phyloP scores from a whole-genome alignment of 2,113 vertebrate species.

The Plecotus auritus region DNA sequence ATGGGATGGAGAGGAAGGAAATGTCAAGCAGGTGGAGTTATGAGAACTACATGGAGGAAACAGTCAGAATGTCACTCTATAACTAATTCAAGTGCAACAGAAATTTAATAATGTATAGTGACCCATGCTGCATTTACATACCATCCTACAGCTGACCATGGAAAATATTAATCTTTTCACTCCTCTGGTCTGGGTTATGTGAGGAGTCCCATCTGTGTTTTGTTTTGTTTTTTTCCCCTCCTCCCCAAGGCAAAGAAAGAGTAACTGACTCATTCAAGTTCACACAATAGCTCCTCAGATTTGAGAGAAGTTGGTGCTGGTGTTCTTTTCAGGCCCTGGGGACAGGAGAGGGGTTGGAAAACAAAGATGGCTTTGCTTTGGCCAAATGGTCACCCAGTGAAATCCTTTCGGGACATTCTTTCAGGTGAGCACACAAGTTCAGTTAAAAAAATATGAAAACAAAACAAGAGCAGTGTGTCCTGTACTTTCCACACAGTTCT shows the following conservation, averaged over 20 bases:
- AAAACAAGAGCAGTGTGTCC: neutral
- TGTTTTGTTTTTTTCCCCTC: neutral
- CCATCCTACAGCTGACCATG: constrained; percentile 46
- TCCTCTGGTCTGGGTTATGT: neutral
- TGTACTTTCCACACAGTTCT: neutral
- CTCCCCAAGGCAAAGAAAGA: constrained; percentile 42
- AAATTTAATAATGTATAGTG: constrained; percentile 42
- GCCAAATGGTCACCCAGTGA: constrained; percentile 19
- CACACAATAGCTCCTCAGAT: constrained; percentile 55
- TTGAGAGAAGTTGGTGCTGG: constrained; percentile 31
- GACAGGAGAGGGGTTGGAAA: constrained; percentile 15
- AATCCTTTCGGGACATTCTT: constrained; percentile 3
- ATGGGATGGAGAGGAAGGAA: constrained; percentile 40
- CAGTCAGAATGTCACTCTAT: constrained; percentile 59
- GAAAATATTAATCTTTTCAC: constrained; percentile 61
- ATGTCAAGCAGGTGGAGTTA: constrained; percentile 59
- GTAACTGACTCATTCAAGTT: constrained; percentile 40
- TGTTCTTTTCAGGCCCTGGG: constrained; percentile 48
- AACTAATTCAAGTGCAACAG: constrained; percentile 43
- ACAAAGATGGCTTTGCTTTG: constrained; percentile 55
- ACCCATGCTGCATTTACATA: neutral
- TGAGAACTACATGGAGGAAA: constrained; percentile 51
- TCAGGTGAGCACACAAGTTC: neutral
- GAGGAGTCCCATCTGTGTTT: neutral
- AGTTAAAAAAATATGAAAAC: constrained; percentile 3